Conservation (phyloP, 1,140 invertebrate genomes). For the Bombus polaris region DNA sequence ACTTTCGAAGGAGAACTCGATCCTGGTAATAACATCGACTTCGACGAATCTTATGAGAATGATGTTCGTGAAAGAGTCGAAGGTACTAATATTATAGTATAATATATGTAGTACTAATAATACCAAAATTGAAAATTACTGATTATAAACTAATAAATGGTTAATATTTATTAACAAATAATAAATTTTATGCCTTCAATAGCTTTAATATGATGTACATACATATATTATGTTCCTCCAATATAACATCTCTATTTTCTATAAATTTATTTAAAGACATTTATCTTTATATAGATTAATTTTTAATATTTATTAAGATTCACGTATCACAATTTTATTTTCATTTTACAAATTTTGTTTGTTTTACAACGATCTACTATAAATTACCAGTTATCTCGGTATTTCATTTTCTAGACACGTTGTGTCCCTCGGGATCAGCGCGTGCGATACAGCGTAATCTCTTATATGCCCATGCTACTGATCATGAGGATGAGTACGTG, state of each 20-base stretch:
- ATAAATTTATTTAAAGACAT: no score
- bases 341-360: background rate
- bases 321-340: no score
- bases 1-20: conserved; percentile 42
- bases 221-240: no score
- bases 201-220: no score
- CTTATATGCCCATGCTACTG: conserved; percentile 15
- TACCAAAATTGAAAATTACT: no score
- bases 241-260: no score
- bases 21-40: conserved; percentile 1
- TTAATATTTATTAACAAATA: no score
- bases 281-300: no score
- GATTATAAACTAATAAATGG: no score
- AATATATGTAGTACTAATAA: background rate
- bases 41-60: conserved; percentile 28
- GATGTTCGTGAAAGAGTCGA: conserved; percentile 22
- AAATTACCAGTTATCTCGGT: background rate
- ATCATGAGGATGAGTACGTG: conserved; percentile 16
- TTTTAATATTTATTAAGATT: no score
- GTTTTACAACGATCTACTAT: background rate
- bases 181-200: no score
- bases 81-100: conserved; percentile 11
- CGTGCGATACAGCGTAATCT: conserved; percentile 38
- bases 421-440: background rate
- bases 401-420: background rate